Evolutionary conservation across 2,797 vertebrate species (phyloP).

Genomic region (Myripristis jacobus): DNA sequence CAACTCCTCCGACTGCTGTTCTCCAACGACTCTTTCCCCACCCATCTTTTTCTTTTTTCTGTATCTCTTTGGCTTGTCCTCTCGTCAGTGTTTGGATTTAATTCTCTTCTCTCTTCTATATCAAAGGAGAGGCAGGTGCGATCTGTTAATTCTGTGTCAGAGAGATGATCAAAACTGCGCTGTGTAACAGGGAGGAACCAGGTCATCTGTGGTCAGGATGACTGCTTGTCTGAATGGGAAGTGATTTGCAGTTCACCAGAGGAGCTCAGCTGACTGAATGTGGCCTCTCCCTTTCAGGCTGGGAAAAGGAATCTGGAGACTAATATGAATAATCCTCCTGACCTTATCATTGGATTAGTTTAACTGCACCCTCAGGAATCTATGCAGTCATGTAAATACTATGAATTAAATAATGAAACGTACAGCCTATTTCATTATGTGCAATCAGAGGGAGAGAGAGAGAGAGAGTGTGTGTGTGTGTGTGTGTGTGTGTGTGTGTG

Average conservation of each 20-base stretch:
- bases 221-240: conserved; percentile 54
- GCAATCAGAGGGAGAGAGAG: conserved; percentile 10
- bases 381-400: conserved; percentile 53
- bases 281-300: conserved; percentile 35
- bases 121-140: conserved; percentile 64
- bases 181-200: conserved; percentile 54
- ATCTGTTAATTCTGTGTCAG: conserved; percentile 51
- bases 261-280: conserved; percentile 47
- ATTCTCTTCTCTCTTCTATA: conserved; percentile 37
- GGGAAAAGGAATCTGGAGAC: conserved; percentile 42
- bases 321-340: conserved; percentile 62
- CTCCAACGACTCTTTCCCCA: conserved; percentile 23
- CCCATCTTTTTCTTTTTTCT: conserved; percentile 32
- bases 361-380: conserved; percentile 55
- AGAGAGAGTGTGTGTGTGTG: background rate
- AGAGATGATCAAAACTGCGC: conserved; percentile 58
- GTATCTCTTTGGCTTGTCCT: conserved; percentile 51
- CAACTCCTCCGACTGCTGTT: conserved; percentile 33
- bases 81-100: conserved; percentile 42
- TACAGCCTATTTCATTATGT: conserved; percentile 35
- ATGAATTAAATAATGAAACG: conserved; percentile 47
- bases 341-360: conserved; percentile 68
- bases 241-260: conserved; percentile 69
- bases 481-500: background rate
- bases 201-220: conserved; percentile 62